phyloP scores from a whole-genome alignment of 1,140 invertebrate genomes.

The Augochlora pura region DNA sequence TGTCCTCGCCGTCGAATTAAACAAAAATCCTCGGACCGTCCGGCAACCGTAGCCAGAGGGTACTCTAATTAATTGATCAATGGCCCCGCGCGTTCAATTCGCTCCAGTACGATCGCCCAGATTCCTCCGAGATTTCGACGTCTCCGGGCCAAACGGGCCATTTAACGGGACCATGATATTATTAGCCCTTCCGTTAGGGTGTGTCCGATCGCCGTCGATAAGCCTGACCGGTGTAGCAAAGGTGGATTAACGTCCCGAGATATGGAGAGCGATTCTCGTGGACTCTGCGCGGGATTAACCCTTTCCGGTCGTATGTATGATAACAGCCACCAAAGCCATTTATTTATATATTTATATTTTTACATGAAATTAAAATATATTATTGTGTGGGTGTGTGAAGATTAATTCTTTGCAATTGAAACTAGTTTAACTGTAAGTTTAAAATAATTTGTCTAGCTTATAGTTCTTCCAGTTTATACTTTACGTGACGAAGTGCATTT shows the following conservation, averaged over 20 bases:
- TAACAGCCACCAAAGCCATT: no score
- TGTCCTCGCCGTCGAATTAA: background rate
- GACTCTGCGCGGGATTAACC: no score
- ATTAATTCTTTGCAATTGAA: no score
- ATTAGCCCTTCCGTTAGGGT: background rate
- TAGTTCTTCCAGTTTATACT: no score
- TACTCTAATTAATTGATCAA: background rate
- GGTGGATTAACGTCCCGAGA: conserved; percentile 1
- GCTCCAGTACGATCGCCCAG: background rate
- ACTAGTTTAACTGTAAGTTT: no score
- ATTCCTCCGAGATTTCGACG: background rate
- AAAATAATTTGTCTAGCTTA: no score
- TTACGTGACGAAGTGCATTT: no score
- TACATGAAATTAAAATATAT: no score
- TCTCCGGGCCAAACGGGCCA: background rate
- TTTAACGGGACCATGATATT: conserved; percentile 2
- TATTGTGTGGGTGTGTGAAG: no score
- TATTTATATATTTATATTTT: no score
- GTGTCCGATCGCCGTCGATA: conserved; percentile 1
- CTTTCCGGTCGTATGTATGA: no score
- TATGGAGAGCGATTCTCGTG: no score
- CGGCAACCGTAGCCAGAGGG: background rate
- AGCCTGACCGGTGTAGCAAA: background rate
- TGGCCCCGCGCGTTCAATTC: background rate
- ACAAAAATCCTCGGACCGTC: background rate